Evolutionary conservation across 2,113 vertebrate species (phyloP), one percentile per base, ranked within the genome.

Genomic region (Thunnus maccoyii): DNA sequence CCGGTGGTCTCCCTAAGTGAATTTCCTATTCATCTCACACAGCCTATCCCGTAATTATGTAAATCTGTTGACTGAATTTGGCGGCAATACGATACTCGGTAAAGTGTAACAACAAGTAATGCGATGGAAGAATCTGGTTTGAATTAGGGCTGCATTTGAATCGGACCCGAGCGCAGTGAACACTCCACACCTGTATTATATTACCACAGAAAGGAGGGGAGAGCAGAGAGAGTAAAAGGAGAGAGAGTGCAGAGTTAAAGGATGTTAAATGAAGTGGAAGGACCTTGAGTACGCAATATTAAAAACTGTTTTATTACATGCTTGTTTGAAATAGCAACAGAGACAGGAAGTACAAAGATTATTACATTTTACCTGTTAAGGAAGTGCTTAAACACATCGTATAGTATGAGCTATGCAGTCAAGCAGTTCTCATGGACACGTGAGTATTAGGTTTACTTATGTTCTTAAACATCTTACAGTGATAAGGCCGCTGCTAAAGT

Each of bases 1-100:
- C 87, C 47, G 88, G 92, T 90, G 90, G 91, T 90, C 87, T 88
- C 80, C 16, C 84, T 92, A 94, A 94, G 90, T 90, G 84, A 91
- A 95, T 95, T 95, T 95, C 91, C 94, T 85, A 75, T 93, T 87
- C 74, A 76, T 92, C 92, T 93, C 89, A 66, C 84, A 82, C 76
- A 87, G 74, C 72, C 86, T 86, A 89, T 92, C 84, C 86, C 80
- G 14, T 94, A 92, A 94, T 93, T 93, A 94, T 94, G 94, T 92
- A 95, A 95, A 96, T 94, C 92, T 93, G 92, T 93, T 89, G 91
- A 91, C 91, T 80, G 87, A 86, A 83, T 92, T 92, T 91, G 91
- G 88, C 82, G 77, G 94, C 90, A 92, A 93, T 66, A 66, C 51
- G 89, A 94, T 94, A 89, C 91, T 88, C 86, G 12, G 82, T 79